Base-by-base conservation (phyloP, 1,140 invertebrate species). In the Temnothorax nylanderi region DNA sequence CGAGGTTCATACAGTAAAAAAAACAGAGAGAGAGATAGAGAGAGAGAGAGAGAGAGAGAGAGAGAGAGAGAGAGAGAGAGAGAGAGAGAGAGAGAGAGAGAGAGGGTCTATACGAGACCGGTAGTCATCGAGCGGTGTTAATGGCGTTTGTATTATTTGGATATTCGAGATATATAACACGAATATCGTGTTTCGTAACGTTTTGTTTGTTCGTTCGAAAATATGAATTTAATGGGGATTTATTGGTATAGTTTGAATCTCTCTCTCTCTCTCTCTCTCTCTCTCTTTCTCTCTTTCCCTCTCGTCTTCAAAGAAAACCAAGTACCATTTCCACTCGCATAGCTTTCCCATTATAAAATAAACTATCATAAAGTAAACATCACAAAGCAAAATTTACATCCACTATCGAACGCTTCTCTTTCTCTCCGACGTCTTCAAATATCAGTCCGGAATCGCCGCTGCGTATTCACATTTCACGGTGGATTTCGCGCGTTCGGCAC, bases 91-190 rank as follows among this genome's bases (percentile, higher is more conserved):
- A 10, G 3, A 16, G 65, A 47, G 5, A 67, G n/a, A 54, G 49
- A 34, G 21, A 49, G 60, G 34, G 16, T 16, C 16, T 18, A 26
- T 5, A n/a, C 8, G 47, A 74, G 18, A 13, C 13, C 41, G 18
- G 18, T 13, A 65, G 60, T 78, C 44, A 26, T 65, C 32, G 18
- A 78, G 1, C 10, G 7, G 3, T 21, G 10, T 47, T 47, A 78
- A 47, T 37, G 69, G 72, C 51, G 34, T 65, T 78, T 32, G 7
- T 78, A 58, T 76, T 76, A 58, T 58, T 41, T 1, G 8, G 37
- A 76, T 60, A 60, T 60, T 60, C 41, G 34, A 74, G 32, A 76
- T 58, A 58, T 54, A 26, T 26, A 37, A 74, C 34, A 58, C n/a
- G 34, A 74, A 44, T 76, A 72, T 72, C 69, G 10, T 34, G 26